A percentile compares a stretch with the other conserved stretches of the same genome.
These are phyloP conservation scores for Sebastes wilsoni DNA, from an alignment of 2,797 vertebrate species.

Conservation along the genomic window DNA sequence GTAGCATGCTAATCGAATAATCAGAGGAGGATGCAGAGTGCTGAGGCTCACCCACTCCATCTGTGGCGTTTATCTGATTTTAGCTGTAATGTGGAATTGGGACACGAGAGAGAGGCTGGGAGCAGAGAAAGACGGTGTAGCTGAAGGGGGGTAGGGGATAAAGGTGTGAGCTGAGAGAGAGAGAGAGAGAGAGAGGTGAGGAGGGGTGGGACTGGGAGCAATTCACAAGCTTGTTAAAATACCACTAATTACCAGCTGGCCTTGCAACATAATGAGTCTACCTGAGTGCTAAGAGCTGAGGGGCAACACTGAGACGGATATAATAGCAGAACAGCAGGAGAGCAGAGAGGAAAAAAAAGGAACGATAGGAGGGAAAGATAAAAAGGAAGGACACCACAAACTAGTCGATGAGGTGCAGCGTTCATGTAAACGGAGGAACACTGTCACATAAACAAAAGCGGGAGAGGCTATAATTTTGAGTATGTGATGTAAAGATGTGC, in stretches of 20 bases:
- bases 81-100: conserved; percentile 45
- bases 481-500: background rate
- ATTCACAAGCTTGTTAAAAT: conserved; percentile 75
- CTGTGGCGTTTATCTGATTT: conserved; percentile 56
- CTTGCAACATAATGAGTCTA: conserved; percentile 68
- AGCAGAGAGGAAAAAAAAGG: background rate
- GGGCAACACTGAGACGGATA: conserved; percentile 28
- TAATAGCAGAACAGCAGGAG: conserved; percentile 10
- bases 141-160: conserved; percentile 1
- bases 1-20: conserved; percentile 43
- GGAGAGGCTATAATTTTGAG: background rate
- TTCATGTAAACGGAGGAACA: conserved; percentile 24
- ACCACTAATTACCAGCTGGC: conserved; percentile 69
- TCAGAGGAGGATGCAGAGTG: conserved; percentile 26
- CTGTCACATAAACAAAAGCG: conserved; percentile 5
- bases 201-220: conserved; percentile 60
- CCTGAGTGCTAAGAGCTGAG: conserved; percentile 57
- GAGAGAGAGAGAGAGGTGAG: conserved; percentile 28
- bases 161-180: background rate
- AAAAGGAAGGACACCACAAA: conserved; percentile 17
- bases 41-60: conserved; percentile 43
- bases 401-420: conserved; percentile 21
- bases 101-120: conserved; percentile 26
- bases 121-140: conserved; percentile 8
- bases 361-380: conserved; percentile 6